phyloP scores from a whole-genome alignment of 2,888 invertebrate species.

The Xanthorhoe designata region DNA sequence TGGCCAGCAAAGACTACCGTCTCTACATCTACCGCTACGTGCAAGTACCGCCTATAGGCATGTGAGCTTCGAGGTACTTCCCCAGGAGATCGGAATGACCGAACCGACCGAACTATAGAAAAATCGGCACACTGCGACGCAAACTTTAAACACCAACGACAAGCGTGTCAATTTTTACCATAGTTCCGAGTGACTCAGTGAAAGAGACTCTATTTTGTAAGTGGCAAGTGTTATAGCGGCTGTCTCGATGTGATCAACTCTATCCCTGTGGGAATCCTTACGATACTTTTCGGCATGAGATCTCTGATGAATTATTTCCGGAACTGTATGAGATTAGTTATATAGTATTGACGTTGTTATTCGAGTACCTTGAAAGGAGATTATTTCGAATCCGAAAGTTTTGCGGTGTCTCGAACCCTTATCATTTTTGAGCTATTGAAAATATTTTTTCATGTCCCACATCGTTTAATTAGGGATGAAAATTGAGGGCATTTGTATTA shows the following conservation, averaged over 20 bases:
- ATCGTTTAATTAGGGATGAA: slow-evolving; percentile 85
- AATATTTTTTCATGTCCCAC: slow-evolving; percentile 85
- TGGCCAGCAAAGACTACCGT: slow-evolving; percentile 99
- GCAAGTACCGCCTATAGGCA: slow-evolving; percentile 95
- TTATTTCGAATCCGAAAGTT: slow-evolving; percentile 76
- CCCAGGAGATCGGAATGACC: slow-evolving; percentile 80
- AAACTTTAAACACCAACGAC: slow-evolving; percentile 52
- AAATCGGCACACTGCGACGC: slow-evolving; percentile 68
- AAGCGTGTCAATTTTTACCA: slow-evolving; percentile 77
- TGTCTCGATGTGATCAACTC: slow-evolving; percentile 79
- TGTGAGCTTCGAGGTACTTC: slow-evolving; percentile 83
- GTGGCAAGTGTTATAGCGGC: slow-evolving; percentile 75
- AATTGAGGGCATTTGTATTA: slow-evolving; percentile 86
- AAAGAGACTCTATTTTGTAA: slow-evolving; percentile 65
- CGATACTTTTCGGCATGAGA: slow-evolving; percentile 71
- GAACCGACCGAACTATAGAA: slow-evolving; percentile 67
- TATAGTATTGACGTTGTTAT: slow-evolving; percentile 86
- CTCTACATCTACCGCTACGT: slow-evolving; percentile 99
- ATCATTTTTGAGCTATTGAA: slow-evolving; percentile 85
- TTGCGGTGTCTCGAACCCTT: slow-evolving; percentile 80
- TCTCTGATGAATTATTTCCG: slow-evolving; percentile 80
- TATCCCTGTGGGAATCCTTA: slow-evolving; percentile 65
- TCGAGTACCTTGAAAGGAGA: slow-evolving; percentile 82
- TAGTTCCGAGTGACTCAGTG: slow-evolving; percentile 58
- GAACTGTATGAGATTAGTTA: slow-evolving; percentile 85